Conservation (phyloP, 2,888 invertebrate species). For the Cephus pygmeus region DNA sequence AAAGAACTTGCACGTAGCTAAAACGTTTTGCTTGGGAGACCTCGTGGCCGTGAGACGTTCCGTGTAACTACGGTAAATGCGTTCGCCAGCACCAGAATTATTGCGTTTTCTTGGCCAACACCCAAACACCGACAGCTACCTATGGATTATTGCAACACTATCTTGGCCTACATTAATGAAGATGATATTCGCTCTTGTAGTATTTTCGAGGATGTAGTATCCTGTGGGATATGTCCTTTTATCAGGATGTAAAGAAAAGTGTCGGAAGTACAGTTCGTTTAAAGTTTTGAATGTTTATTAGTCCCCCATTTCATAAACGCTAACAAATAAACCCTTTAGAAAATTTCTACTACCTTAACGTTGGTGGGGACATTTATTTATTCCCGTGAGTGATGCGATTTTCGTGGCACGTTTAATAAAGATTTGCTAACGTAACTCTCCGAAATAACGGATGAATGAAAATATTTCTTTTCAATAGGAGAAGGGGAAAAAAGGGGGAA, state of each 20-base stretch:
- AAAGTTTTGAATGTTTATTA: background rate
- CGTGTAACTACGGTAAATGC: constrained; percentile 38
- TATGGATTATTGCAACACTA: constrained; percentile 47
- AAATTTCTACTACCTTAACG: background rate
- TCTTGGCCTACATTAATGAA: constrained; percentile 36
- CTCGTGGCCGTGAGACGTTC: constrained; percentile 42
- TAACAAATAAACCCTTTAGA: background rate
- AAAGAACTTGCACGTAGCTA: background rate
- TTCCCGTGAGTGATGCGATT: background rate
- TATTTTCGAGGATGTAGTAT: background rate
- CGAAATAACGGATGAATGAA: background rate
- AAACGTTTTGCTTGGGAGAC: constrained; percentile 17
- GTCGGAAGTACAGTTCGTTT: background rate
- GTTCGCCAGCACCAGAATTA: constrained; percentile 48
- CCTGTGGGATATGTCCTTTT: background rate
- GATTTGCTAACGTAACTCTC: background rate
- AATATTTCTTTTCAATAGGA: background rate
- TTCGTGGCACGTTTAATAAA: background rate
- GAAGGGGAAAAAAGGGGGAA: background rate
- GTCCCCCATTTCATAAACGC: background rate
- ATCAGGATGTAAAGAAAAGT: background rate
- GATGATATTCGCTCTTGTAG: background rate
- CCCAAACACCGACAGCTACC: constrained; percentile 39
- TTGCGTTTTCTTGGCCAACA: constrained; percentile 48
- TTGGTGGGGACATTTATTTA: background rate